Evolutionary conservation across 2,797 vertebrate genomes (phyloP), one percentile per base, ranked within the genome.

Genomic region (Champsocephalus esox): DNA sequence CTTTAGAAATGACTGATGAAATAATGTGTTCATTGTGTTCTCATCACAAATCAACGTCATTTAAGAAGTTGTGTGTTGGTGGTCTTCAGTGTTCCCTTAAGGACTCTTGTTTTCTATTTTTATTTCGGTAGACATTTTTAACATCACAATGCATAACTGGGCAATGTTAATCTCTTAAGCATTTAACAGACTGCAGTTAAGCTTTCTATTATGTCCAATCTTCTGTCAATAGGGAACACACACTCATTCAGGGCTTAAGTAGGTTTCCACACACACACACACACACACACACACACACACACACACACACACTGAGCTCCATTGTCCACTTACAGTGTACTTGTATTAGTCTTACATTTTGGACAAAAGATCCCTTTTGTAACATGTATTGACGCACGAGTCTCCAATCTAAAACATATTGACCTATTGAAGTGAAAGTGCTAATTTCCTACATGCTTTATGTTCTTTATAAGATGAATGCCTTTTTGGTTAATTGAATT

Each of bases 11-110:
- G 9, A 38, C 43, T 48, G 32, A 17, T 28, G 13, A 41, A 45
- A 21, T 72, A 65, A 78, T 59, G 6, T 51, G 65, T 75, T 88
- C 50, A 75, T 75, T 78, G 61, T 66, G 65, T 21, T 21, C 21
- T 2, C 21, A 21, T 21, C 21, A 21, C 21, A 21, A 21, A 21
- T 21, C 21, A 21, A 21, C 21, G 21, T 21, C 21, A 21, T 21
- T 21, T 21, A 21, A 28, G 17, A 54, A 24, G 62, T 45, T 70
- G 19, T 60, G 28, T 78, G 43, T 48, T 60, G 56, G 24, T 17
- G 0, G 28, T 24, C 19, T 24, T 24, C 41, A 57, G 59, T 73
- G 50, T 28, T 69, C 17, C 45, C 34, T 34, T 10, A 24, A 69
- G 12, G 11, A 24, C 24, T 70, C 8, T 45, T 28, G 13, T 16